Conservation (phyloP, 2,797 vertebrate genomes). For the Zenarchopterus dispar region DNA sequence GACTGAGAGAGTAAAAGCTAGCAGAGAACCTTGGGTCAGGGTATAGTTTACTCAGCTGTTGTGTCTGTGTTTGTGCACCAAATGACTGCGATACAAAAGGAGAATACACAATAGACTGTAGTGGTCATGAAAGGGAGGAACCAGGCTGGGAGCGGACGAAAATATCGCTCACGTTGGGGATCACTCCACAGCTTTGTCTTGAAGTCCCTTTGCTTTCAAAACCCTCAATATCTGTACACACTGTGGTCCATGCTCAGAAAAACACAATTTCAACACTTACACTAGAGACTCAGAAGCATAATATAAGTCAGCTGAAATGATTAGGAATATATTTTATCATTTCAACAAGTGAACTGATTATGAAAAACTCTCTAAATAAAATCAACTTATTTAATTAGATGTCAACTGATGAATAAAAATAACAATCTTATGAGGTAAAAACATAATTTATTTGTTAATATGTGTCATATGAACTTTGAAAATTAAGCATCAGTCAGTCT, state of each 20-base stretch:
- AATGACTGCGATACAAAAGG: slow-evolving; percentile 45
- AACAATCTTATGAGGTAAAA: too few relatives aligned
- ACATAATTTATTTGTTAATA: too few relatives aligned
- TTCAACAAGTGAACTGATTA: too few relatives aligned
- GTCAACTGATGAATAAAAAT: too few relatives aligned
- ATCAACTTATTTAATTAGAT: too few relatives aligned
- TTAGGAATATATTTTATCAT: too few relatives aligned
- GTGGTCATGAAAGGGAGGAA: slow-evolving; percentile 26
- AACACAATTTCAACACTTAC: neutral
- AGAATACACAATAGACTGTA: slow-evolving; percentile 18
- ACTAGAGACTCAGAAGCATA: neutral
- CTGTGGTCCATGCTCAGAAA: neutral
- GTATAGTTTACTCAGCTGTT: slow-evolving; percentile 61
- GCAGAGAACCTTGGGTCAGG: slow-evolving; percentile 6
- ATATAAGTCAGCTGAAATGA: too few relatives aligned
- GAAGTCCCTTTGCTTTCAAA: slow-evolving; percentile 1
- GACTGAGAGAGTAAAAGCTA: slow-evolving; percentile 5
- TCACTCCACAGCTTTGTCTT: slow-evolving; percentile 10
- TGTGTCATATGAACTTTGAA: too few relatives aligned
- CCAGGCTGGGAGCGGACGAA: neutral
- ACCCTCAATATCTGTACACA: neutral
- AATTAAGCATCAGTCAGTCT: too few relatives aligned
- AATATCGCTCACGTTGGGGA: slow-evolving; percentile 23
- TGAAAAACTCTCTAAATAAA: too few relatives aligned
- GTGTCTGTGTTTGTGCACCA: slow-evolving; percentile 34